phyloP scores from a whole-genome alignment of 1,140 invertebrate genomes.

The Magallana gigas region DNA sequence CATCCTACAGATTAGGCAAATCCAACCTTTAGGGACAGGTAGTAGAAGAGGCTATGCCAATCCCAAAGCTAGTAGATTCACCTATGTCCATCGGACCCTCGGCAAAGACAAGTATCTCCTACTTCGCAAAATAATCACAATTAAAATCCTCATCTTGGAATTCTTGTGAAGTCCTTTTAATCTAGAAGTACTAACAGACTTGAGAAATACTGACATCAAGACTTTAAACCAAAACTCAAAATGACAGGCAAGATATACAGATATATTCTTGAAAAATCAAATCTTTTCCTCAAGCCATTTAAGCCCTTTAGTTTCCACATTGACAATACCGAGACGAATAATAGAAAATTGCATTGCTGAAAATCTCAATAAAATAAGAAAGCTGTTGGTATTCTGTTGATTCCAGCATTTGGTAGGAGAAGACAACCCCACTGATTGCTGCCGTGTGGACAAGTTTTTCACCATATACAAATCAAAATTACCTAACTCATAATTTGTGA shows the following conservation, averaged over 20 bases:
- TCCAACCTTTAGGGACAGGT: constrained; percentile 29
- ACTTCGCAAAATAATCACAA: neutral
- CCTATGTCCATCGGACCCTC: constrained; percentile 30
- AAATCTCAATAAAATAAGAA: neutral
- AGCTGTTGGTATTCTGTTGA: neutral
- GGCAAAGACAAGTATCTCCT: constrained; percentile 25
- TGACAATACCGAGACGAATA: too few species aligned
- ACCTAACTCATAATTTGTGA: constrained; percentile 4
- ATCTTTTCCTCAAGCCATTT: neutral
- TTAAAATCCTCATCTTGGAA: neutral
- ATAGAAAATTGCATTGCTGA: neutral
- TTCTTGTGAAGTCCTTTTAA: neutral
- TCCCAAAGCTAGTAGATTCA: constrained; percentile 28
- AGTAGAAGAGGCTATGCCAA: constrained; percentile 23
- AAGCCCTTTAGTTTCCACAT: neutral
- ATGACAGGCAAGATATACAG: neutral
- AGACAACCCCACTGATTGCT: constrained; percentile 3
- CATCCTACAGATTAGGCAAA: constrained; percentile 32
- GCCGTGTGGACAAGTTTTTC: constrained; percentile 28
- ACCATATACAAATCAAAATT: constrained; percentile 26
- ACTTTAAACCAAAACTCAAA: too few species aligned
- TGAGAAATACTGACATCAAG: neutral
- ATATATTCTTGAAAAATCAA: too few species aligned
- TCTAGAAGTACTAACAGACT: too few species aligned
- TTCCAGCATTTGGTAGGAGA: constrained; percentile 7